Evolutionary conservation across 2,113 vertebrate species (phyloP).

Genomic region (Hyperopisus bebe): DNA sequence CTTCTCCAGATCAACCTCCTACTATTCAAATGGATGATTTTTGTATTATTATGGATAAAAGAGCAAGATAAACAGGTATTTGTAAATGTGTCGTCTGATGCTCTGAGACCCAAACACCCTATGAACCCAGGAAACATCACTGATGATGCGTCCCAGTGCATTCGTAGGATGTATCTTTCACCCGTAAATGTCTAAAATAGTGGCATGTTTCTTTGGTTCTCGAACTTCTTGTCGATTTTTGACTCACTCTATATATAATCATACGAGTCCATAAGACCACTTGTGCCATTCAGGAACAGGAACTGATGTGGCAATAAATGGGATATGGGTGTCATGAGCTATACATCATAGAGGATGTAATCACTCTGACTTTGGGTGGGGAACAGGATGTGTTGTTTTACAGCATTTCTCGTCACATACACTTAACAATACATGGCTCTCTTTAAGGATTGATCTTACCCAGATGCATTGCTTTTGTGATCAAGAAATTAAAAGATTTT

Average conservation of each 20-base stretch:
- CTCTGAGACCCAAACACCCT: background rate
- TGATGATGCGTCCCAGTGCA: background rate
- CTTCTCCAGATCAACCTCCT: background rate
- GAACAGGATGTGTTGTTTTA: background rate
- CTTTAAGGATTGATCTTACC: background rate
- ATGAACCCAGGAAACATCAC: background rate
- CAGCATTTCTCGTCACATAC: background rate
- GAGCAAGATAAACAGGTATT: background rate
- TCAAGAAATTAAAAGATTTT: background rate
- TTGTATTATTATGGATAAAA: background rate
- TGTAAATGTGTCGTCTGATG: background rate
- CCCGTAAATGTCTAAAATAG: background rate
- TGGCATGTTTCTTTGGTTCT: background rate
- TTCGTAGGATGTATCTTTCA: background rate
- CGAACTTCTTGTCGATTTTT: background rate
- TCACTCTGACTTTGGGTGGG: background rate
- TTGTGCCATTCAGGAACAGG: background rate
- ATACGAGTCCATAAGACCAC: background rate
- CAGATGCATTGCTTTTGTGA: background rate
- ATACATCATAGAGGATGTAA: background rate
- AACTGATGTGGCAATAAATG: background rate
- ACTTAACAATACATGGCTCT: background rate
- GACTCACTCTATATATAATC: background rate
- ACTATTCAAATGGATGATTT: background rate
- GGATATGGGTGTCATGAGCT: background rate